Percentiles rank a stretch among this genome's conserved stretches.
Evolutionary conservation across 30 jellyfish, hydroid and myxozoan genomes (phyloP).

Genomic region (Hydractinia echinata): DNA sequence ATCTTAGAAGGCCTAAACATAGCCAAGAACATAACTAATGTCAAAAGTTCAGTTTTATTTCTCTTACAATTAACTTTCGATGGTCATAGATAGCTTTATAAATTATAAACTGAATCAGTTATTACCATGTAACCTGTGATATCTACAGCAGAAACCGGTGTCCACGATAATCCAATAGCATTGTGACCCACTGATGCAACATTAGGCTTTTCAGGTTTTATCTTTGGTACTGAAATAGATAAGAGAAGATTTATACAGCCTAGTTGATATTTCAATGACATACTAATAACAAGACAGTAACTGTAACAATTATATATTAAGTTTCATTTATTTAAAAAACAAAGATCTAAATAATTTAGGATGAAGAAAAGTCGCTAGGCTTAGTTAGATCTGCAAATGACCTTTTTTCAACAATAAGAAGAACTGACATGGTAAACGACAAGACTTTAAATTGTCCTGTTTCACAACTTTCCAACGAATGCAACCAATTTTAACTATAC

Average conservation of each 20-base stretch:
- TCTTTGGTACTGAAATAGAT: constrained; percentile 56
- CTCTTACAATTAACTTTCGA: no score
- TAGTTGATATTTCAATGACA: not conserved
- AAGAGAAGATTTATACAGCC: not conserved
- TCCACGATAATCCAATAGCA: constrained; percentile 75
- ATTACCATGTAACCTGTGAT: constrained; percentile 73
- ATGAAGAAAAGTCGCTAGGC: no score
- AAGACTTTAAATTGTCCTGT: no score
- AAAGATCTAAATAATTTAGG: no score
- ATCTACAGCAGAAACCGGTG: constrained; percentile 37
- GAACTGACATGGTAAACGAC: no score
- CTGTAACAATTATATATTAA: not conserved
- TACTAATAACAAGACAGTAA: not conserved
- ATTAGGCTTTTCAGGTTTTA: constrained; percentile 49
- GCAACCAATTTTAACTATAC: no score
- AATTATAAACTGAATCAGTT: not conserved
- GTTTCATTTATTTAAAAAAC: not conserved
- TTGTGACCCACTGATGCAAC: constrained; percentile 66
- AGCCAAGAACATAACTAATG: no score
- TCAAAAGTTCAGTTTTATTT: no score
- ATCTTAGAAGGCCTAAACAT: no score
- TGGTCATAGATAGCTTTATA: not conserved
- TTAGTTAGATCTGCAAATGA: no score
- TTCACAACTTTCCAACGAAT: no score
- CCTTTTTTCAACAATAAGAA: no score